Evolutionary conservation across 2,888 invertebrate genomes (phyloP).

Genomic region (Philaethria dido): DNA sequence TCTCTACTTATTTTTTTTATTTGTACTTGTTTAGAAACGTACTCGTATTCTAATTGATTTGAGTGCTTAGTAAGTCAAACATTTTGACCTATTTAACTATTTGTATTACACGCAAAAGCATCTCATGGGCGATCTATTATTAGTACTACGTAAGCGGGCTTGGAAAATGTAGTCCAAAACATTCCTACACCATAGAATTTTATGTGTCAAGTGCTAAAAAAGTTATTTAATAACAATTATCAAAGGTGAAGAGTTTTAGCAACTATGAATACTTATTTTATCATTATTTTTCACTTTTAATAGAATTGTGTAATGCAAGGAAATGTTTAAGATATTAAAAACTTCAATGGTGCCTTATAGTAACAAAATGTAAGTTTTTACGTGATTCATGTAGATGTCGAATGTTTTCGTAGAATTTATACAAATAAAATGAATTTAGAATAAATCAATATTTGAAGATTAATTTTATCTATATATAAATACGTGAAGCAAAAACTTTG

Average conservation of each 20-base stretch:
- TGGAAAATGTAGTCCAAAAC: slow-evolving; percentile 6
- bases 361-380: too few relatives aligned
- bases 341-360: background rate
- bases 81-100: slow-evolving; percentile 31
- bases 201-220: background rate
- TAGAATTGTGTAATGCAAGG: background rate
- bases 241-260: background rate
- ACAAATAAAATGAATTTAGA: too few relatives aligned
- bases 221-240: background rate
- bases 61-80: slow-evolving; percentile 3
- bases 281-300: background rate
- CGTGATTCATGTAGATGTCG: background rate
- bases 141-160: slow-evolving; percentile 4
- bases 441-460: too few relatives aligned
- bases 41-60: background rate
- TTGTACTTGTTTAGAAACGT: background rate
- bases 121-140: slow-evolving; percentile 24
- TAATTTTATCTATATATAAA: too few relatives aligned
- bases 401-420: background rate
- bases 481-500: too few relatives aligned
- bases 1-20: too few relatives aligned
- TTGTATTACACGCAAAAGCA: slow-evolving; percentile 21
- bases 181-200: background rate
- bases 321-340: background rate
- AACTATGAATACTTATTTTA: too few relatives aligned